Evolutionary conservation across 2,113 vertebrate species (phyloP).

Genomic region (Centropus bengalensis): DNA sequence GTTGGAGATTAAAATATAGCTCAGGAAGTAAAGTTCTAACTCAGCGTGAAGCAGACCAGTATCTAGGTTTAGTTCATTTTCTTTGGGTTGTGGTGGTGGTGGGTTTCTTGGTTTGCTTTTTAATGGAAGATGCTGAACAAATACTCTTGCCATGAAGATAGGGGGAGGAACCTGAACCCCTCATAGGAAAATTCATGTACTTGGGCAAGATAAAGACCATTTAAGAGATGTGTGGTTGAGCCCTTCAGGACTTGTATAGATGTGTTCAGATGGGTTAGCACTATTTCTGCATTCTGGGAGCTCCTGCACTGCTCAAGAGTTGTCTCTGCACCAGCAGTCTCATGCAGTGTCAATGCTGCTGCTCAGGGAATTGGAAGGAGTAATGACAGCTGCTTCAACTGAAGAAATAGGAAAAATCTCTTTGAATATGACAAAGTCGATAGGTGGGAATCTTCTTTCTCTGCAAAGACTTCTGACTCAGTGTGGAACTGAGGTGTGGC

Average conservation of each 20-base stretch:
- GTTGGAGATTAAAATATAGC: background rate
- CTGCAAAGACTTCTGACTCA: background rate
- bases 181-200: background rate
- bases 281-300: background rate
- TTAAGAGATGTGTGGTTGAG: background rate
- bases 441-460: background rate
- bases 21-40: background rate
- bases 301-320: background rate
- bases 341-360: background rate
- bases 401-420: background rate
- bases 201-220: background rate
- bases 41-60: background rate
- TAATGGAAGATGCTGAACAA: background rate
- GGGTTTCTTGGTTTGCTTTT: background rate
- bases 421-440: fast-evolving
- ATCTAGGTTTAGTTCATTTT: background rate
- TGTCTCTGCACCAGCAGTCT: background rate
- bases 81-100: background rate
- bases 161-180: background rate
- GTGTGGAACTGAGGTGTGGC: background rate
- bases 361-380: background rate
- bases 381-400: background rate
- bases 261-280: background rate
- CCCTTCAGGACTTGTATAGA: background rate
- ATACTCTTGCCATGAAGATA: background rate